These are phyloP conservation scores for Aleiodes leptofemur DNA, from an alignment of 2,888 invertebrate species.

Conservation along the genomic window DNA sequence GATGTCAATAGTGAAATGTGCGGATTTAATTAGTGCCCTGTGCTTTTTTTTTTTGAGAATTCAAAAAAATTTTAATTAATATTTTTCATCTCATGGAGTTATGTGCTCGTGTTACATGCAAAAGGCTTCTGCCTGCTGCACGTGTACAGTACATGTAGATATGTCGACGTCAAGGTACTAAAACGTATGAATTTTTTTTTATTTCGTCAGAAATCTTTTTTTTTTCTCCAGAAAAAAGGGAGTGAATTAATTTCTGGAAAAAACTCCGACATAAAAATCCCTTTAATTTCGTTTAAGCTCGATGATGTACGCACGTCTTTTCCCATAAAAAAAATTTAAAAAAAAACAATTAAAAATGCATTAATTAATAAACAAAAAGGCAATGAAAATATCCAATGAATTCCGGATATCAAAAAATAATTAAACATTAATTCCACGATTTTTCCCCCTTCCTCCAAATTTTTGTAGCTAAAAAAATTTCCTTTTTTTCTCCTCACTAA, in stretches of 20 bases:
- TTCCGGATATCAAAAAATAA: not conserved
- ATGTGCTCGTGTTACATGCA: not conserved
- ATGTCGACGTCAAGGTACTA: slow-evolving; percentile 7
- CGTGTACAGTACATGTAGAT: slow-evolving; percentile 8
- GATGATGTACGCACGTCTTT: not conserved
- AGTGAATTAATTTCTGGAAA: too few relatives aligned
- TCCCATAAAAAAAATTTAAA: too few relatives aligned
- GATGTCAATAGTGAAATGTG: not conserved
- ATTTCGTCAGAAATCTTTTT: not conserved
- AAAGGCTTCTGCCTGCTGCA: slow-evolving; percentile 11
- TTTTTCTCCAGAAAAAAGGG: too few relatives aligned
- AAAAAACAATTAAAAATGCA: not conserved
- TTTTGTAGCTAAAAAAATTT: not conserved
- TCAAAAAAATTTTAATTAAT: not conserved
- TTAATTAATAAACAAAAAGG: not conserved
- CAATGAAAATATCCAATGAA: not conserved
- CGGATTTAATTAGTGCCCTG: not conserved
- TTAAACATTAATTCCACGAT: too few relatives aligned
- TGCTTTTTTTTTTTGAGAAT: not conserved
- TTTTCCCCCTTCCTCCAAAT: not conserved
- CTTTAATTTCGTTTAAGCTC: slow-evolving; percentile 5
- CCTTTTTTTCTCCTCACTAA: not conserved
- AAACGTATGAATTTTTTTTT: not conserved
- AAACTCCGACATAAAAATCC: not conserved
- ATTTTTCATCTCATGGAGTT: not conserved